These are phyloP conservation scores for Drepana arcuata DNA, from an alignment of 1,140 invertebrate species.

Conservation along the genomic window DNA sequence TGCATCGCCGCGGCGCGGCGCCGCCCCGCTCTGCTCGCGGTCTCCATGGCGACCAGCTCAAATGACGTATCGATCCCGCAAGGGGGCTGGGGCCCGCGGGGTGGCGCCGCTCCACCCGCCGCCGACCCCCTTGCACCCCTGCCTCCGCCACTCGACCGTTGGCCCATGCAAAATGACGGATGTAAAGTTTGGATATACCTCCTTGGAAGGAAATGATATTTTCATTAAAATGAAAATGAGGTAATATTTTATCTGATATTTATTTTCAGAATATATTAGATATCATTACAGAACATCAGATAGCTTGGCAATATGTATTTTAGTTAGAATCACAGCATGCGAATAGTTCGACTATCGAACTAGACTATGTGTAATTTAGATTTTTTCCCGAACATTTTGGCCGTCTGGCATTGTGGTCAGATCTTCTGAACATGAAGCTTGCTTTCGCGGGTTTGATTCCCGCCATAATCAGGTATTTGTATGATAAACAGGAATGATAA, in stretches of 20 bases:
- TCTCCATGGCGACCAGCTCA: slow-evolving; percentile 70
- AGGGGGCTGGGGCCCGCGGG: slow-evolving; percentile 47
- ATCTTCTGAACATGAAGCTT: too few relatives aligned
- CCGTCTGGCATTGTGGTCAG: too few relatives aligned
- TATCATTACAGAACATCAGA: too few relatives aligned
- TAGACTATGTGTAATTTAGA: too few relatives aligned
- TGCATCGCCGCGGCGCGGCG: slow-evolving; percentile 59
- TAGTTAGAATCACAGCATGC: too few relatives aligned
- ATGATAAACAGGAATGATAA: too few relatives aligned
- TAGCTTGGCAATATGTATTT: too few relatives aligned
- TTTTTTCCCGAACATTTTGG: too few relatives aligned
- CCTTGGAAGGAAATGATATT: slow-evolving; percentile 70
- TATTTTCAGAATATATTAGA: slow-evolving; percentile 23
- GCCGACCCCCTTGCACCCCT: slow-evolving; percentile 43
- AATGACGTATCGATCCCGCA: slow-evolving; percentile 71
- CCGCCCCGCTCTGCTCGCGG: slow-evolving; percentile 63
- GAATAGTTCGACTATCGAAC: too few relatives aligned
- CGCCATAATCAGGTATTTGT: too few relatives aligned
- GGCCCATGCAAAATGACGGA: slow-evolving; percentile 71
- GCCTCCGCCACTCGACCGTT: slow-evolving; percentile 61
- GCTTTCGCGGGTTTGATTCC: too few relatives aligned
- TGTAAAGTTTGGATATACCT: slow-evolving; percentile 71
- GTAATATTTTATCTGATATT: slow-evolving; percentile 55
- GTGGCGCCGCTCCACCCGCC: slow-evolving; percentile 63
- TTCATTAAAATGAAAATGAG: slow-evolving; percentile 71